Evolutionary conservation across 2,797 vertebrate genomes (phyloP).

Genomic region (Microctenopoma stevenorrisi): DNA sequence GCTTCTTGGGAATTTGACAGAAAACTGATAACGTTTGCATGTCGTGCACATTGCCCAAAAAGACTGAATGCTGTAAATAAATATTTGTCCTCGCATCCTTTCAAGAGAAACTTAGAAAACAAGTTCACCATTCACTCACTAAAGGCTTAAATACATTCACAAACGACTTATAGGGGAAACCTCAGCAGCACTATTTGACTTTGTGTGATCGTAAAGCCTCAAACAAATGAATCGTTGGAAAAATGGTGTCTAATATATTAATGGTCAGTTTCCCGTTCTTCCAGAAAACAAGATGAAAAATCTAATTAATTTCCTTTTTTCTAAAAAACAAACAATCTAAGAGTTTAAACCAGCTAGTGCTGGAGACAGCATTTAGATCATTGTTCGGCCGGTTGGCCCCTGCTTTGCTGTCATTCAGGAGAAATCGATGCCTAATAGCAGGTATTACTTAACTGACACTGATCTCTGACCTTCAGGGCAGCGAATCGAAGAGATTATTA

Average conservation of each 20-base stretch:
- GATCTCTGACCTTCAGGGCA: conserved; percentile 26
- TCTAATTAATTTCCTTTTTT: too few relatives aligned
- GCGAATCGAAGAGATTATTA: conserved; percentile 1
- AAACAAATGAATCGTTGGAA: conserved; percentile 39
- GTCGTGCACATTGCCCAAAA: not conserved
- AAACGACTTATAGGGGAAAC: conserved; percentile 10
- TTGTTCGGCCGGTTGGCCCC: conserved; percentile 19
- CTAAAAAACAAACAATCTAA: too few relatives aligned
- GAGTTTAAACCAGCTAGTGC: not conserved
- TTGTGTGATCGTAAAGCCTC: not conserved
- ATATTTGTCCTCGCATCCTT: not conserved
- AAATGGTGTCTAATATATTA: conserved; percentile 43
- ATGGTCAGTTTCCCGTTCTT: conserved; percentile 2
- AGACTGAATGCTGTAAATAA: not conserved
- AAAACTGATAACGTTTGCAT: conserved; percentile 8
- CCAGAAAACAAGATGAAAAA: too few relatives aligned
- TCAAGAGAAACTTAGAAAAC: not conserved
- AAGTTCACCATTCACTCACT: not conserved
- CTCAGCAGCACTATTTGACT: conserved; percentile 1
- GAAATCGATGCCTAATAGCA: conserved; percentile 18
- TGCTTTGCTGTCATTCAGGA: conserved; percentile 29
- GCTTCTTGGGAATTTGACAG: conserved; percentile 10
- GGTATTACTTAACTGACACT: conserved; percentile 14
- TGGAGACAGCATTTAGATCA: conserved; percentile 15
- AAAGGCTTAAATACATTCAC: conserved; percentile 7